Percentiles rank a stretch among this genome's conserved stretches.
These are phyloP conservation scores for Lichenostomus cassidix DNA, from an alignment of 2,113 vertebrate genomes.

Conservation along the genomic window DNA sequence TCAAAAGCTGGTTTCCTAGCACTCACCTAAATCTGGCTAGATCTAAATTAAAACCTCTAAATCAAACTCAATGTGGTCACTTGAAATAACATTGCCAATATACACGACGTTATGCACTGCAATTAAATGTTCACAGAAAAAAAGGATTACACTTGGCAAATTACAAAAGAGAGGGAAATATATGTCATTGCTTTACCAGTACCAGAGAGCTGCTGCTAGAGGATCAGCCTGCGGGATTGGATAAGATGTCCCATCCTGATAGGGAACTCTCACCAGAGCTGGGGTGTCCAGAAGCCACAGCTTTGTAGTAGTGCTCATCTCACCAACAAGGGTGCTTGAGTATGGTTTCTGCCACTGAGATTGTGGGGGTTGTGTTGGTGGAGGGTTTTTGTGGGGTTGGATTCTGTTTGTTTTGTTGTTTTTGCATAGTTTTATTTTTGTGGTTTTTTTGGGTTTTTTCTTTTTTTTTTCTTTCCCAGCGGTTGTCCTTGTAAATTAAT, in stretches of 20 bases:
- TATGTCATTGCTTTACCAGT: background rate
- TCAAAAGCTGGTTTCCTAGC: background rate
- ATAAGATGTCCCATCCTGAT: too few species aligned
- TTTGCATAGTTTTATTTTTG: background rate
- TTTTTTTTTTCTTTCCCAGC: background rate
- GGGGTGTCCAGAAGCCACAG: background rate
- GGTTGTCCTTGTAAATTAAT: background rate
- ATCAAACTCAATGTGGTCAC: background rate
- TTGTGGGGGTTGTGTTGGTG: accelerated
- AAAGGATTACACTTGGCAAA: background rate
- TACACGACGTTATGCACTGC: accelerated
- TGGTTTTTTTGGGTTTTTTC: background rate
- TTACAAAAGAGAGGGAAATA: background rate
- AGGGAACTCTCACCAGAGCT: too few species aligned
- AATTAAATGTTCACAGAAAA: background rate
- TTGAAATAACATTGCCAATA: background rate
- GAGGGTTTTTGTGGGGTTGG: accelerated
- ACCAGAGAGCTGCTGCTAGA: background rate
- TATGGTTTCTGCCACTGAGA: background rate
- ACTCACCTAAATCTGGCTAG: background rate
- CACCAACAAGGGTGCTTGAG: background rate
- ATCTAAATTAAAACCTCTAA: background rate
- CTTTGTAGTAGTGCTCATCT: background rate
- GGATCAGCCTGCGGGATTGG: accelerated
- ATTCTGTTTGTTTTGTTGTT: accelerated